Evolutionary conservation across 1,140 invertebrate species (phyloP).

Genomic region (Drosophila aff.): DNA sequence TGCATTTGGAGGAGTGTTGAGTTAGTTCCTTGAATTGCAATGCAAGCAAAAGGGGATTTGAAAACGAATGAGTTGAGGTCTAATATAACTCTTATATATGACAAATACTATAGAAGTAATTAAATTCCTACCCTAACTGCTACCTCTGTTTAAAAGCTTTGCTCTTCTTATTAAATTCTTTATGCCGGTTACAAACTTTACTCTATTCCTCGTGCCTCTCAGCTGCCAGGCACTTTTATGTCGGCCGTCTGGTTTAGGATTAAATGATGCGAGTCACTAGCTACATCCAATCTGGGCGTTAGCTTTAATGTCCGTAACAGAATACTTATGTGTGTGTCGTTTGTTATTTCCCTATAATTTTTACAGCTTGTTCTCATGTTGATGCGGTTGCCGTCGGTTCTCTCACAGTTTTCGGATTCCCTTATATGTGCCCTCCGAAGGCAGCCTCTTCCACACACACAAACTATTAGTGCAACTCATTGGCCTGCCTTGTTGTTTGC

Average conservation of each 20-base stretch:
- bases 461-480: conserved; percentile 79
- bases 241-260: conserved; percentile 27
- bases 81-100: neutral
- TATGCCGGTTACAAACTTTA: neutral
- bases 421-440: conserved; percentile 49
- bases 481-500: conserved; percentile 56
- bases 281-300: conserved; percentile 29
- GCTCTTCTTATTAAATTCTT: neutral
- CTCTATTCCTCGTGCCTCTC: neutral
- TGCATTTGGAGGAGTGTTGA: neutral
- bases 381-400: conserved; percentile 36
- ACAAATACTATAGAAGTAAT: neutral
- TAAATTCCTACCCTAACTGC: neutral
- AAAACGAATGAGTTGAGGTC: neutral
- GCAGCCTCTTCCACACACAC: conserved; percentile 29
- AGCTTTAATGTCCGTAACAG: conserved; percentile 44
- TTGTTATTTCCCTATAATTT: conserved; percentile 75
- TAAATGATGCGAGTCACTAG: conserved; percentile 39
- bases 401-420: conserved; percentile 28
- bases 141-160: neutral
- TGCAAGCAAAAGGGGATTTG: neutral
- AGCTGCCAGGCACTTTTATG: conserved; percentile 20
- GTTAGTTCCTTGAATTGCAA: conserved; percentile 9
- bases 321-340: conserved; percentile 47
- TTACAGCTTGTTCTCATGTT: conserved; percentile 73